Conservation (phyloP, 2,797 vertebrate species). For the Centroberyx gerrardi region DNA sequence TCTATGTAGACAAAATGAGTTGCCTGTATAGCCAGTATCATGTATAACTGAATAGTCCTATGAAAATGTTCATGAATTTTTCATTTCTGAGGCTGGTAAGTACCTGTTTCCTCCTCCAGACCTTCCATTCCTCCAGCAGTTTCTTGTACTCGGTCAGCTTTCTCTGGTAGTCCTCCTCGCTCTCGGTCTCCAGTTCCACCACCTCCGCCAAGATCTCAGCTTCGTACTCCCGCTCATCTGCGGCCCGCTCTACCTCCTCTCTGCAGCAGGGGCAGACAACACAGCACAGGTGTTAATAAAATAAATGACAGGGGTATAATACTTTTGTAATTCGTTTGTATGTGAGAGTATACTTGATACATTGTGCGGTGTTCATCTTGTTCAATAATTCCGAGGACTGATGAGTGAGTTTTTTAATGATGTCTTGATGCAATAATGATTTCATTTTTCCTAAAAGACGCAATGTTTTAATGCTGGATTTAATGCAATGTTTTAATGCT, state of each 20-base stretch:
- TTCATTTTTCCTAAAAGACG: too few relatives aligned
- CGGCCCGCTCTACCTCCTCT: conserved; percentile 87
- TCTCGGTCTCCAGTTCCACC: conserved; percentile 88
- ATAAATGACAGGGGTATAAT: neutral
- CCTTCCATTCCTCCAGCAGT: conserved; percentile 90
- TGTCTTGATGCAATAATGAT: too few relatives aligned
- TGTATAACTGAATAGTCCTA: neutral
- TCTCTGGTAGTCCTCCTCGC: conserved; percentile 87
- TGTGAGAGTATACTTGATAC: too few relatives aligned
- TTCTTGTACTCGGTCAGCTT: conserved; percentile 86
- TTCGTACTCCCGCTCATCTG: conserved; percentile 88
- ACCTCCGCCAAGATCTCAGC: conserved; percentile 91
- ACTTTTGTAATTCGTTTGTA: too few relatives aligned
- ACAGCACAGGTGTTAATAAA: neutral
- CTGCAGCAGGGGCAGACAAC: conserved; percentile 76
- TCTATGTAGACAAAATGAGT: neutral
- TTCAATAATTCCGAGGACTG: too few relatives aligned
- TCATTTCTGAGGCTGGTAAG: neutral
- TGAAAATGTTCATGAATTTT: neutral
- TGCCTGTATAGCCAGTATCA: neutral
- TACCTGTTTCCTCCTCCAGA: conserved; percentile 92
- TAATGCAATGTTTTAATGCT: too few relatives aligned
- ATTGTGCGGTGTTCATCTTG: too few relatives aligned
- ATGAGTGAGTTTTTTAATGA: too few relatives aligned
- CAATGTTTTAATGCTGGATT: too few relatives aligned